Evolutionary conservation across 1,140 invertebrate genomes (phyloP).

Genomic region (Bombus polaris): DNA sequence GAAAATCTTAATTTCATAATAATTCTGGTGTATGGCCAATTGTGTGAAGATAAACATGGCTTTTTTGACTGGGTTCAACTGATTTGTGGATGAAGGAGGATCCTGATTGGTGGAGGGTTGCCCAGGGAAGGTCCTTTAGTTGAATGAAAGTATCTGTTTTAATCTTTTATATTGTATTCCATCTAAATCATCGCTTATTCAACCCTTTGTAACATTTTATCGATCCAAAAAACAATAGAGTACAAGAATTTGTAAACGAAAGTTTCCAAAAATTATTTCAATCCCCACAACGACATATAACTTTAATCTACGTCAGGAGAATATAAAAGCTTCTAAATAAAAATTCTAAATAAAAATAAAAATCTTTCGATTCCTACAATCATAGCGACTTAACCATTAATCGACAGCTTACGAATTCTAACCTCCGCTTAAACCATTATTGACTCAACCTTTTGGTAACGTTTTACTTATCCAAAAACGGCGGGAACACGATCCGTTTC

Average conservation of each 20-base stretch:
- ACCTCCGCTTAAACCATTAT: neutral
- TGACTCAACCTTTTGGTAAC: neutral
- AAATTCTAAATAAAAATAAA: no score
- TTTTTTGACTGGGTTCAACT: no score
- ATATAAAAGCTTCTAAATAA: neutral
- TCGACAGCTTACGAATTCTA: neutral
- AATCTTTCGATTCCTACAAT: neutral
- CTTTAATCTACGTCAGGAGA: no score
- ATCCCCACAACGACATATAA: no score
- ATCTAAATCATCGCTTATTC: no score
- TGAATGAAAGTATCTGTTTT: neutral
- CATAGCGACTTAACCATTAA: neutral
- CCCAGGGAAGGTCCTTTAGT: neutral
- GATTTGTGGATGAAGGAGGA: neutral
- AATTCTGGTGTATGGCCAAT: constrained; percentile 8
- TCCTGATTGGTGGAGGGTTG: no score
- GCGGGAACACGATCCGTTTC: neutral
- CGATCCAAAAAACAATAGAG: no score
- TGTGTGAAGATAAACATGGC: constrained; percentile 13
- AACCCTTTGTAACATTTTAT: no score
- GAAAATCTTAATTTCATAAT: constrained; percentile 55
- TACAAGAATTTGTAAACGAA: no score
- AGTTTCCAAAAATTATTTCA: no score
- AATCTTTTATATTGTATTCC: no score
- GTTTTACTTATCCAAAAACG: neutral